phyloP scores from a whole-genome alignment of 1,140 invertebrate species.

The Arion vulgaris region DNA sequence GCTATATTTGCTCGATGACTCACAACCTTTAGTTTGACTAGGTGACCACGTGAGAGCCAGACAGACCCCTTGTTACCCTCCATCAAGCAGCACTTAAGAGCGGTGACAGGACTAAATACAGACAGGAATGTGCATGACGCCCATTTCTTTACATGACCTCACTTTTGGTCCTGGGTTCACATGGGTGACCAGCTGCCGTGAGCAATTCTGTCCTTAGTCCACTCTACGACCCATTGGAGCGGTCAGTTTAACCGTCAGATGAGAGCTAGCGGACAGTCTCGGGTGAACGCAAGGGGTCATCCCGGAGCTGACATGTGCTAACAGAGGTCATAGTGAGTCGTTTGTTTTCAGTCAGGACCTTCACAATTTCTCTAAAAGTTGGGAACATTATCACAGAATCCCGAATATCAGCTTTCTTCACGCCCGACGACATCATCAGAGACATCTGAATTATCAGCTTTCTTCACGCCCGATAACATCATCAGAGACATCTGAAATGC shows the following conservation, averaged over 20 bases:
- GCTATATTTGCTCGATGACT: background rate
- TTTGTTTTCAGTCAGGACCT: background rate
- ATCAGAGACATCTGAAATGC: too few species aligned
- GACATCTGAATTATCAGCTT: too few species aligned
- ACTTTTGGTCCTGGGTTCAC: background rate
- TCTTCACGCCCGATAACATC: too few species aligned
- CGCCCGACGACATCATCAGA: too few species aligned
- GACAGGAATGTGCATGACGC: too few species aligned
- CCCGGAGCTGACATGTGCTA: background rate
- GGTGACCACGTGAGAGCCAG: background rate
- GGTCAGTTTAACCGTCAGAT: background rate
- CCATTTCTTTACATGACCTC: background rate
- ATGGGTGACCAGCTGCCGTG: background rate
- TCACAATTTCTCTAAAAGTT: too few species aligned
- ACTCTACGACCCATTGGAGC: background rate
- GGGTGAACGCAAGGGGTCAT: background rate
- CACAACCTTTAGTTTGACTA: background rate
- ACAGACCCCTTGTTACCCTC: background rate
- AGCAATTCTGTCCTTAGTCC: background rate
- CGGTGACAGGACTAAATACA: background rate
- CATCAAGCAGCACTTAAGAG: background rate
- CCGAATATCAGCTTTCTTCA: too few species aligned
- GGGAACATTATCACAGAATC: too few species aligned
- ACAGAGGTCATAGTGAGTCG: background rate
- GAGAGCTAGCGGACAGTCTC: background rate